Conservation (phyloP, 2,113 vertebrate genomes). For the Prinia subflava region DNA sequence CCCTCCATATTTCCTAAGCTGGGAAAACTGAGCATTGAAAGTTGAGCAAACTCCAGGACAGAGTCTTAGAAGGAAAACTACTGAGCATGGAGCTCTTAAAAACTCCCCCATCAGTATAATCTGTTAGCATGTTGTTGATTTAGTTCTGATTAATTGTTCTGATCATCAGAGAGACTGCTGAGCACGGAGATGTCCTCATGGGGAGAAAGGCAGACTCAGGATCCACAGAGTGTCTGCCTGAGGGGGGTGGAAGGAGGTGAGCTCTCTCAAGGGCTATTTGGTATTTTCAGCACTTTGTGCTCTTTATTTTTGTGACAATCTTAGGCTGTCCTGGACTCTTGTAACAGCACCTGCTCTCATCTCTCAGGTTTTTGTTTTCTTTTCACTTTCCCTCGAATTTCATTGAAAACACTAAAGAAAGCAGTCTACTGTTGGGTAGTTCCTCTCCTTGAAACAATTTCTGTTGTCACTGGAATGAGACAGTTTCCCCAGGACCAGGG, state of each 20-base stretch:
- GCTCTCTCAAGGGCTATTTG: not conserved
- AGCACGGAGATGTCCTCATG: not conserved
- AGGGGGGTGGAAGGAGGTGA: not conserved
- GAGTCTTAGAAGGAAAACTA: not conserved
- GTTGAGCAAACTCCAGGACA: not conserved
- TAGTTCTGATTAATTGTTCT: not conserved
- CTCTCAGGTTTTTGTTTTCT: not conserved
- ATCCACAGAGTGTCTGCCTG: not conserved
- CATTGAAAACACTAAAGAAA: not conserved
- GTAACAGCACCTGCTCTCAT: not conserved
- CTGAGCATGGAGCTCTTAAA: not conserved
- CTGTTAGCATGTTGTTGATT: not conserved
- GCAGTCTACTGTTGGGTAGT: not conserved
- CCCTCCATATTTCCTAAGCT: not conserved
- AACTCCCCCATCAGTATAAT: not conserved
- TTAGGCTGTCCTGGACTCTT: not conserved
- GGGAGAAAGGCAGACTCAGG: not conserved
- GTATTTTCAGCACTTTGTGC: not conserved
- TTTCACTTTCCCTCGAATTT: not conserved
- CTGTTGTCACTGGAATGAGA: not conserved
- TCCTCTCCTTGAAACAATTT: not conserved
- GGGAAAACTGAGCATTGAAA: not conserved
- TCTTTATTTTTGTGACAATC: not conserved
- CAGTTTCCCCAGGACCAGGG: not conserved
- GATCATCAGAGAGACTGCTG: not conserved